phyloP scores from a whole-genome alignment of 2,797 vertebrate genomes.

The Halcyon leucocephala region DNA sequence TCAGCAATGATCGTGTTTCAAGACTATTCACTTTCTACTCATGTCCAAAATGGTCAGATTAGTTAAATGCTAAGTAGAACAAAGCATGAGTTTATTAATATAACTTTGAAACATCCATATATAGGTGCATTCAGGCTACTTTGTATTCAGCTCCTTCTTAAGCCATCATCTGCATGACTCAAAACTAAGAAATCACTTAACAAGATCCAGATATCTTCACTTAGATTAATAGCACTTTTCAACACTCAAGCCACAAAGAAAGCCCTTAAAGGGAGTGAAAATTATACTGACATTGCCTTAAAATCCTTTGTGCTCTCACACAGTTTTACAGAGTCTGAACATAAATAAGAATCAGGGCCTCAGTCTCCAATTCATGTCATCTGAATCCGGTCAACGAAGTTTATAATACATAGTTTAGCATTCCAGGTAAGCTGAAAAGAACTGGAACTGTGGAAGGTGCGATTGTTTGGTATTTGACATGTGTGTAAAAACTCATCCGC shows the following conservation, averaged over 20 bases:
- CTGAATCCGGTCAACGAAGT: neutral
- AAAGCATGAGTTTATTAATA: neutral
- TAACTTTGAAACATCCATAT: neutral
- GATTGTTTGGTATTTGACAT: neutral
- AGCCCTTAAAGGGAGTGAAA: neutral
- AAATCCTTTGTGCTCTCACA: neutral
- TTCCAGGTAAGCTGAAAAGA: neutral
- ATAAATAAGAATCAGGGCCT: neutral
- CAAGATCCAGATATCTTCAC: neutral
- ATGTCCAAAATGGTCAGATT: slow-evolving; percentile 89
- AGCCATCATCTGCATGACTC: neutral
- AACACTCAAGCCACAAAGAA: neutral
- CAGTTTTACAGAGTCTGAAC: neutral
- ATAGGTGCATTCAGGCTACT: neutral
- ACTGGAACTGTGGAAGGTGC: neutral
- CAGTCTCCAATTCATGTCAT: neutral
- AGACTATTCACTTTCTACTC: slow-evolving; percentile 84
- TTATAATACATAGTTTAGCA: neutral
- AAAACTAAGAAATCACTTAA: neutral
- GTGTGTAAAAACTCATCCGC: neutral
- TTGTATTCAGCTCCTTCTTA: neutral
- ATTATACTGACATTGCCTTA: neutral
- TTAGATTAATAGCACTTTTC: neutral
- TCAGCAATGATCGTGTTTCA: slow-evolving; percentile 87
- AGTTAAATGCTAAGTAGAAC: slow-evolving; percentile 78